Conservation (phyloP, 92 coral and sea anemone genomes). For the Epizoanthus stellaris region DNA sequence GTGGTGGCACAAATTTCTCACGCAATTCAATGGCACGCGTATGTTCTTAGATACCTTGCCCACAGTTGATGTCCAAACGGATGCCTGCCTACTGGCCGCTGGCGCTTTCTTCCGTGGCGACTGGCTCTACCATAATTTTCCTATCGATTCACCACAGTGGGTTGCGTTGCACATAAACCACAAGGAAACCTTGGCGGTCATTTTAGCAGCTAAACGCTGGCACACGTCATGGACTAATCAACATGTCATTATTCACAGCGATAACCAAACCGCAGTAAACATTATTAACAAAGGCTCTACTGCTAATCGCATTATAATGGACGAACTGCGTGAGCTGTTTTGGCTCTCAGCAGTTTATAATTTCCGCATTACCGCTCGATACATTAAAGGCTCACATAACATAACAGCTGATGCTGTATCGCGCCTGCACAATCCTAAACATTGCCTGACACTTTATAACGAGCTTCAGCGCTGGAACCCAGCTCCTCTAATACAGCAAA, state of each 20-base stretch:
- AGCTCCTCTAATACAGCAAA: constrained; percentile 10
- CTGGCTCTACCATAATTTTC: constrained; percentile 45
- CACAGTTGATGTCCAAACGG: neutral
- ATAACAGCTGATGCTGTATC: constrained; percentile 37
- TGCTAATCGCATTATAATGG: constrained; percentile 44
- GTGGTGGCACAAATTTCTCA: too few relatives aligned
- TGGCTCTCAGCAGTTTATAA: constrained; percentile 55
- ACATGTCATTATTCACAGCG: constrained; percentile 52
- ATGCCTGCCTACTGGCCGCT: neutral
- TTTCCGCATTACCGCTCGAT: constrained; percentile 51
- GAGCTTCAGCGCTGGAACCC: neutral
- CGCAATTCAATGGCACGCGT: neutral
- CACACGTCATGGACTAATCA: constrained; percentile 44
- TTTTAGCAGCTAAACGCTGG: constrained; percentile 46
- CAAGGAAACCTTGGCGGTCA: constrained; percentile 53
- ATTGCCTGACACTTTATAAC: constrained; percentile 21
- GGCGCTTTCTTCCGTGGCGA: constrained; percentile 42
- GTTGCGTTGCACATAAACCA: constrained; percentile 45
- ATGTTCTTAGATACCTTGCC: neutral
- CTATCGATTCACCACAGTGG: constrained; percentile 32
- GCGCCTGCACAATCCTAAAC: constrained; percentile 19
- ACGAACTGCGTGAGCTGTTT: constrained; percentile 54
- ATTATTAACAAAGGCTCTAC: constrained; percentile 67
- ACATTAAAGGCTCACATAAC: constrained; percentile 39
- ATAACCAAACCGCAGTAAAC: constrained; percentile 53